These are phyloP conservation scores for Orthosia incerta DNA, from an alignment of 2,888 invertebrate genomes.

Conservation along the genomic window DNA sequence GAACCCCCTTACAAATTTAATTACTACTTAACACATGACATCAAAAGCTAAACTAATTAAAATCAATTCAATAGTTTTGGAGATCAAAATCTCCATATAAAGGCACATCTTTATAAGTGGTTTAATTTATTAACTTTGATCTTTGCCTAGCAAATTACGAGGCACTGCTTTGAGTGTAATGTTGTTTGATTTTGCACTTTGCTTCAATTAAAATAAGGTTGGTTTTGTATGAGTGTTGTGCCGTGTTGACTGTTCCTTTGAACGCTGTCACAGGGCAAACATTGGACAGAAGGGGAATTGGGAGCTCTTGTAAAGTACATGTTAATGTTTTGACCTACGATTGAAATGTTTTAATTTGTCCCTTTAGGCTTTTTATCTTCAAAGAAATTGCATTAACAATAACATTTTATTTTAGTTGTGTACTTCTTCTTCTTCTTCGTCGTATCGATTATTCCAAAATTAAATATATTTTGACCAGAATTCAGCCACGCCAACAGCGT, in stretches of 20 bases:
- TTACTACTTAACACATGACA: constrained; percentile 35
- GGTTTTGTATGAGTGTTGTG: constrained; percentile 13
- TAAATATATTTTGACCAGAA: too few relatives aligned
- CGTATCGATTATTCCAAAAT: too few relatives aligned
- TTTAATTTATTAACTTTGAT: constrained; percentile 69
- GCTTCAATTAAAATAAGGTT: background rate
- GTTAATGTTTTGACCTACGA: constrained; percentile 7
- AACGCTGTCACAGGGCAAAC: constrained; percentile 39
- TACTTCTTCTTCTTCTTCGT: too few relatives aligned
- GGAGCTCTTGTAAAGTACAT: constrained; percentile 6
- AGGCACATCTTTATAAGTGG: constrained; percentile 59
- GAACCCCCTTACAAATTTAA: constrained; percentile 12
- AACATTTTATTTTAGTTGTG: too few relatives aligned
- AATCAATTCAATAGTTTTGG: constrained; percentile 60
- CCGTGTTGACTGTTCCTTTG: constrained; percentile 58
- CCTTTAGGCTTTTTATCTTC: background rate
- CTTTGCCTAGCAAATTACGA: constrained; percentile 56
- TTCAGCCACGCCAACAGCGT: too few relatives aligned
- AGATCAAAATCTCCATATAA: constrained; percentile 50
- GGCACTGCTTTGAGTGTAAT: constrained; percentile 13
- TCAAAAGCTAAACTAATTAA: constrained; percentile 63
- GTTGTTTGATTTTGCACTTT: constrained; percentile 32
- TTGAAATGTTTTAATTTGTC: background rate
- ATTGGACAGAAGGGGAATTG: constrained; percentile 44
- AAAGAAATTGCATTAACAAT: background rate